These are phyloP conservation scores for Cynopterus sphinx DNA, from an alignment of 2,797 vertebrate genomes.

Conservation along the genomic window DNA sequence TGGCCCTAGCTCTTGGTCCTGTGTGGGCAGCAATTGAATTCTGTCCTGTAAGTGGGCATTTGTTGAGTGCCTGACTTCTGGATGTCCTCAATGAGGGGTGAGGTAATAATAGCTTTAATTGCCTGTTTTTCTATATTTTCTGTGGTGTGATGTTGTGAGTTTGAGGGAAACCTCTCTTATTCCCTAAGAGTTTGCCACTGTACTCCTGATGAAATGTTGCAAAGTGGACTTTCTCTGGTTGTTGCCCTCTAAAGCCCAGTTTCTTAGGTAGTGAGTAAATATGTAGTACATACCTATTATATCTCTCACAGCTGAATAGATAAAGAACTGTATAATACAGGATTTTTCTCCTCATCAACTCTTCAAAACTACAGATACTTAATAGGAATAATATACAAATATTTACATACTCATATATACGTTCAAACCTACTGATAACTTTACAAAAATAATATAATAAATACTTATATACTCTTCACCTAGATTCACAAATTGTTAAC, in stretches of 20 bases:
- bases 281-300: not conserved
- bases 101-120: conserved; percentile 30
- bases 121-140: not conserved
- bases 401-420: not conserved
- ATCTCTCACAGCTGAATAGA: not conserved
- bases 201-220: not conserved
- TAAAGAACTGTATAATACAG: not conserved
- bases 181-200: not conserved
- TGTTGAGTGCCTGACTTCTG: not conserved
- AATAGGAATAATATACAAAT: not conserved
- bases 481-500: not conserved
- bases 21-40: not conserved
- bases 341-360: not conserved
- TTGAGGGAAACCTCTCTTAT: conserved; percentile 6
- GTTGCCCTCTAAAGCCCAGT: not conserved
- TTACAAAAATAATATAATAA: not conserved
- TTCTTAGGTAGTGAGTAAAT: not conserved
- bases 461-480: not conserved
- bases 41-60: not conserved
- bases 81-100: not conserved
- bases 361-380: not conserved
- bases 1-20: not conserved
- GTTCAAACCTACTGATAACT: not conserved
- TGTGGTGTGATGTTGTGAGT: not conserved
- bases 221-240: not conserved